Evolutionary conservation across 2,113 vertebrate genomes (phyloP), one percentile per base, ranked within the genome.

Genomic region (Polypterus bichir): DNA sequence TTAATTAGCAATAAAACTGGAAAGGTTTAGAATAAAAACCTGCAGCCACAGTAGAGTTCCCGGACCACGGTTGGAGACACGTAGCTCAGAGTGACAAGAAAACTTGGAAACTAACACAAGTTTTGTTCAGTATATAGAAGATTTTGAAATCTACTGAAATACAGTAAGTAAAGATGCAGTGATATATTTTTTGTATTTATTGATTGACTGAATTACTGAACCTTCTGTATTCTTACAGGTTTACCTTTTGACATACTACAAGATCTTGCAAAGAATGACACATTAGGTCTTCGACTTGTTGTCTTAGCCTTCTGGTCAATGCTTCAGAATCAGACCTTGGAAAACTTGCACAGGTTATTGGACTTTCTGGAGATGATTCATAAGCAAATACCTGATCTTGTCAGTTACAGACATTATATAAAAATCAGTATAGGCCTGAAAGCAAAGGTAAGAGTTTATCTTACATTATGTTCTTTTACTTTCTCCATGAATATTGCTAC

Each of bases 351-450:
- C 54, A 55, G 54, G 54, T 11, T 55, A 6, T 5, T 55, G 44
- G 54, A 10, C 54, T 55, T 55, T 27, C 54, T 55, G 54, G 54
- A 55, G 10, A 5, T 55, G 54, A 55, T 55, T 10, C 9, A 55
- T 10, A 6, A 55, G 54, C 54, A 55, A 10, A 55, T 55, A 11
- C 54, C 54, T 11, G 5, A 55, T 4, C 54, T 55, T 9, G 54
- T 55, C 44, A 5, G 44, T 5, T 55, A 11, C 54, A 55, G 54
- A 27, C 54, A 55, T 55, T 55, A 55, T 27, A 55, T 55, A 9
- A 55, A 55, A 55, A 55, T 55, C 44, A 11, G 6, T 27, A 10
- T 55, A 5, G 56, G n/a, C 44, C 56, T 58, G 56, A 58, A 58
- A 44, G 56, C 56, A n/a, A 58, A 58, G 56, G 56, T 58, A 58